Conservation (phyloP, 2,888 invertebrate species). For the Nesidiocoris tenuis region DNA sequence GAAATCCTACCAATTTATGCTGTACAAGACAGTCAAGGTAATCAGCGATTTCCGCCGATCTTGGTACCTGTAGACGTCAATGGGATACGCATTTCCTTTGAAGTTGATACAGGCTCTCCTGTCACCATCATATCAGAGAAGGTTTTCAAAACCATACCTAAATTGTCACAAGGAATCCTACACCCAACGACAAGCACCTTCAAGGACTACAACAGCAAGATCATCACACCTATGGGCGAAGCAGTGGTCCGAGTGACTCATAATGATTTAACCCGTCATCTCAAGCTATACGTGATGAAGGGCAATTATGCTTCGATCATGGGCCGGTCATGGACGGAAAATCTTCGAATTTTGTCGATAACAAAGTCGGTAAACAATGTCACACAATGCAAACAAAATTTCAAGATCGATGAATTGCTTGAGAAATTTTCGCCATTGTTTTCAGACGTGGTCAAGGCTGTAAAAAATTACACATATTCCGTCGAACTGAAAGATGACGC, state of each 20-base stretch:
- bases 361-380: conserved; percentile 7
- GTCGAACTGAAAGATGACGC: conserved; percentile 8
- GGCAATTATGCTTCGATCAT: conserved; percentile 14
- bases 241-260: conserved; percentile 6
- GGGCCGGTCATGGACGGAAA: conserved; percentile 29
- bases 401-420: conserved; percentile 7
- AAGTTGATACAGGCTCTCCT: conserved; percentile 24
- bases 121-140: conserved; percentile 2
- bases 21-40: conserved; percentile 8
- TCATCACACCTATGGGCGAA: conserved; percentile 22
- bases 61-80: conserved; percentile 6
- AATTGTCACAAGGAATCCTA: background rate
- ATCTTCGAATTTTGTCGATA: conserved; percentile 5
- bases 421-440: background rate
- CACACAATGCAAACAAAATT: background rate
- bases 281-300: conserved; percentile 11
- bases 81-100: conserved; percentile 1
- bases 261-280: background rate
- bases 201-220: conserved; percentile 26
- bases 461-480: conserved; percentile 11
- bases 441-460: conserved; percentile 9
- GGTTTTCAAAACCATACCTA: conserved; percentile 23
- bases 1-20: conserved; percentile 8
- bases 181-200: conserved; percentile 14
- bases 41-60: conserved; percentile 8